These are phyloP conservation scores for Cheirogaleus major DNA, from an alignment of 2,797 vertebrate genomes.

Conservation along the genomic window DNA sequence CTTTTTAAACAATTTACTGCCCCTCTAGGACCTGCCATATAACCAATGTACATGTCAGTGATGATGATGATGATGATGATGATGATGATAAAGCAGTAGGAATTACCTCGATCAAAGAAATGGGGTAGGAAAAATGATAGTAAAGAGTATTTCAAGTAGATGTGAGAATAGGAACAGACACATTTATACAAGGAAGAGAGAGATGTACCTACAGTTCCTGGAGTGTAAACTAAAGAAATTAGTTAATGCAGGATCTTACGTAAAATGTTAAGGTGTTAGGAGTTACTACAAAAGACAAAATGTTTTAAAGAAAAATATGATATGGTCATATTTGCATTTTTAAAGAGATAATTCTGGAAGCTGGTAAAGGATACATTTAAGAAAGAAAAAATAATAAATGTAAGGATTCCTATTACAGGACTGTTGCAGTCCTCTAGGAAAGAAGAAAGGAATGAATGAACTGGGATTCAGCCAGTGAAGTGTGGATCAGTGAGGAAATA, in stretches of 20 bases:
- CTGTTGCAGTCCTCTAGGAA: neutral
- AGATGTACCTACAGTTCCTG: neutral
- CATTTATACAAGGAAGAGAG: neutral
- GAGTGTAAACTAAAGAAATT: too few relatives aligned
- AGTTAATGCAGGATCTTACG: fast-evolving
- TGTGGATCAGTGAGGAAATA: neutral
- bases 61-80: neutral
- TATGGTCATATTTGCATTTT: neutral
- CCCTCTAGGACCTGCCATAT: neutral
- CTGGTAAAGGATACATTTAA: neutral
- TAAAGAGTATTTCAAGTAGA: neutral
- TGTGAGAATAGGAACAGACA: neutral
- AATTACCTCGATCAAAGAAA: neutral
- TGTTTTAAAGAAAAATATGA: neutral
- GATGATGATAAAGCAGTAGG: neutral
- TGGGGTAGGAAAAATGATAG: fast-evolving
- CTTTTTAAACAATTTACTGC: neutral
- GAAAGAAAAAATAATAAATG: neutral
- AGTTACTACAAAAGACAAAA: neutral
- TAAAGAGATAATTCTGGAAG: neutral
- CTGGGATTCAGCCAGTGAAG: neutral
- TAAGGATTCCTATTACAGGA: neutral
- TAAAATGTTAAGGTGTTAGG: neutral
- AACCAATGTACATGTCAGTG: neutral
- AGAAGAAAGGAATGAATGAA: neutral